phyloP scores from a whole-genome alignment of 2,113 vertebrate species.

The Osmerus mordax region DNA sequence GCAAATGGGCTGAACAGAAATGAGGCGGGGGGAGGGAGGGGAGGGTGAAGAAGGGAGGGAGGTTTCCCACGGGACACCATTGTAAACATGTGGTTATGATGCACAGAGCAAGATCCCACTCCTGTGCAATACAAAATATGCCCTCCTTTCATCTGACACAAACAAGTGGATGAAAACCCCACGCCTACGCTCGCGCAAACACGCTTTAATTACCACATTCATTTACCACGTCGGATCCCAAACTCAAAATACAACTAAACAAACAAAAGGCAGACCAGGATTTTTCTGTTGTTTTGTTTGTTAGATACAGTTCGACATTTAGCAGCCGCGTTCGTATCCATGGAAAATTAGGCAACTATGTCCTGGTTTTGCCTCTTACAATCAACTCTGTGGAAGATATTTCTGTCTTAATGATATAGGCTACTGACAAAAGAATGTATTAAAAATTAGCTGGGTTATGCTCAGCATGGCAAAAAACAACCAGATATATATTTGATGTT shows the following conservation, averaged over 20 bases:
- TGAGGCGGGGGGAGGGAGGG: too few relatives aligned
- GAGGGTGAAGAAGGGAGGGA: slow-evolving; percentile 44
- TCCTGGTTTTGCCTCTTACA: slow-evolving; percentile 59
- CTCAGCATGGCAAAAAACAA: slow-evolving; percentile 41
- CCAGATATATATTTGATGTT: slow-evolving; percentile 10
- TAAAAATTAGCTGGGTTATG: slow-evolving; percentile 54
- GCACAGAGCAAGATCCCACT: slow-evolving; percentile 63
- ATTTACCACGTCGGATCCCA: slow-evolving; percentile 70
- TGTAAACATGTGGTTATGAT: slow-evolving; percentile 72
- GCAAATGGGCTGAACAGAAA: slow-evolving; percentile 57
- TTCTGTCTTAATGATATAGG: slow-evolving; percentile 66
- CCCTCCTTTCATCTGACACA: slow-evolving; percentile 74
- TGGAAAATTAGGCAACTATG: slow-evolving; percentile 58
- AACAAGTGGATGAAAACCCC: slow-evolving; percentile 63
- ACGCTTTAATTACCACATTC: slow-evolving; percentile 69
- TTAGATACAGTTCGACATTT: slow-evolving; percentile 57
- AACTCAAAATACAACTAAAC: slow-evolving; percentile 63
- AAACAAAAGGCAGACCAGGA: slow-evolving; percentile 65
- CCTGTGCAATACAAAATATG: slow-evolving; percentile 61
- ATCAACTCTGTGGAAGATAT: slow-evolving; percentile 54
- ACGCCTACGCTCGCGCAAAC: slow-evolving; percentile 52
- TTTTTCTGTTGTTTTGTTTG: slow-evolving; percentile 66
- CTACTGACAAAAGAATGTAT: slow-evolving; percentile 57
- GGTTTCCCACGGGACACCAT: slow-evolving; percentile 57
- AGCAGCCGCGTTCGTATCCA: slow-evolving; percentile 44